These are phyloP conservation scores for Phaethon lepturus DNA, from an alignment of 2,113 vertebrate genomes.

Conservation along the genomic window DNA sequence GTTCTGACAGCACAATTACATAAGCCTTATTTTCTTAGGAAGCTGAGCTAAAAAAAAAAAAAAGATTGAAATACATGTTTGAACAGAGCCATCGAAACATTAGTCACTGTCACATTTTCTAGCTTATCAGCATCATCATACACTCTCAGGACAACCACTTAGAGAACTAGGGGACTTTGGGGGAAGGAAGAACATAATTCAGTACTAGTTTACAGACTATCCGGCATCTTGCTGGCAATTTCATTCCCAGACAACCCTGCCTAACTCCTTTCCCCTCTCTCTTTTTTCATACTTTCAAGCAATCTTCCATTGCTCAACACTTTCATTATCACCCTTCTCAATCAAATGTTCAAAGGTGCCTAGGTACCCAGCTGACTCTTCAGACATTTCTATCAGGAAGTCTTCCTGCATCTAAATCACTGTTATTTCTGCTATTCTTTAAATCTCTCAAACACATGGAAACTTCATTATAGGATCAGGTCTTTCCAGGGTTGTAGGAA, in stretches of 20 bases:
- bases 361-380: background rate
- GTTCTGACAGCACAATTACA: background rate
- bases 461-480: accelerated
- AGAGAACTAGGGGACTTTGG: background rate
- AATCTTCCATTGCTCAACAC: background rate
- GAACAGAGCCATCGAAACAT: background rate
- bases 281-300: background rate
- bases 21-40: background rate
- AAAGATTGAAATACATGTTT: background rate
- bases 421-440: background rate
- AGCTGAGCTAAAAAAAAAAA: background rate
- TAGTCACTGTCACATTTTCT: slow-evolving; percentile 2
- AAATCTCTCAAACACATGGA: background rate
- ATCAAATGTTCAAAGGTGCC: background rate
- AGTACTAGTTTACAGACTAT: background rate
- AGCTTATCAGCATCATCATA: background rate
- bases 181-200: background rate
- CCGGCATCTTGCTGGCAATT: background rate
- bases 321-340: background rate
- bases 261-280: background rate
- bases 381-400: background rate
- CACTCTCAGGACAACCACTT: background rate
- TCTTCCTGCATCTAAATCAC: slow-evolving; percentile 19
- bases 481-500: background rate
- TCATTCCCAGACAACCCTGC: background rate